Evolutionary conservation across 2,888 invertebrate genomes (phyloP).

Genomic region (Nomada flava): DNA sequence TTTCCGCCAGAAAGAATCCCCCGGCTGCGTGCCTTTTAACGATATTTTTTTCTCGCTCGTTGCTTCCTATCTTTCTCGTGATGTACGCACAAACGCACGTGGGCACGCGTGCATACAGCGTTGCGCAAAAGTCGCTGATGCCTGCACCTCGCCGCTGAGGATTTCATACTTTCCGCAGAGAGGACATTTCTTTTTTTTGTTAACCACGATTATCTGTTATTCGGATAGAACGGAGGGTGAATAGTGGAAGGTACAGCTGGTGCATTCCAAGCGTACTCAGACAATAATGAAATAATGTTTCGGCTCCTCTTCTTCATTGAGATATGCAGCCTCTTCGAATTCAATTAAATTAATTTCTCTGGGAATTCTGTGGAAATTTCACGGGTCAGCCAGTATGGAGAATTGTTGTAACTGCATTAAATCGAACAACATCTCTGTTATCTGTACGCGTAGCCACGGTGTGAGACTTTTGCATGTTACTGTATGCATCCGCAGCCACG

Average conservation of each 20-base stretch:
- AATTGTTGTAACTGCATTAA: background rate
- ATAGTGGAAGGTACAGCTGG: no score
- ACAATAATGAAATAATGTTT: no score
- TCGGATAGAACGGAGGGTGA: no score
- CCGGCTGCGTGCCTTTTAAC: constrained; percentile 27
- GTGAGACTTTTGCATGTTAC: background rate
- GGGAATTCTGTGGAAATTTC: no score
- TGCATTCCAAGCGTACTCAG: no score
- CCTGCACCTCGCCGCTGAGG: background rate
- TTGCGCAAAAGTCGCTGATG: background rate
- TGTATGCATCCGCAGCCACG: constrained; percentile 1
- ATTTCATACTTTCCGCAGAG: background rate
- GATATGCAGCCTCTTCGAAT: no score
- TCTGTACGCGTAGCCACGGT: no score
- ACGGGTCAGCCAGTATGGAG: background rate
- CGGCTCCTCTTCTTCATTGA: no score
- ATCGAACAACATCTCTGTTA: background rate
- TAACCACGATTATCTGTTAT: no score
- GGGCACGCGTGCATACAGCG: constrained; percentile 9
- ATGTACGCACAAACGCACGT: constrained; percentile 1
- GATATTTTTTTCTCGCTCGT: constrained; percentile 15
- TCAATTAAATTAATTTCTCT: no score
- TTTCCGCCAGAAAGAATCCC: constrained; percentile 47
- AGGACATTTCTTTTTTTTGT: background rate
- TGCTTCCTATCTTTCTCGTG: constrained; percentile 10